Evolutionary conservation across 2,113 vertebrate species (phyloP).

Genomic region (Hippotragus niger): DNA sequence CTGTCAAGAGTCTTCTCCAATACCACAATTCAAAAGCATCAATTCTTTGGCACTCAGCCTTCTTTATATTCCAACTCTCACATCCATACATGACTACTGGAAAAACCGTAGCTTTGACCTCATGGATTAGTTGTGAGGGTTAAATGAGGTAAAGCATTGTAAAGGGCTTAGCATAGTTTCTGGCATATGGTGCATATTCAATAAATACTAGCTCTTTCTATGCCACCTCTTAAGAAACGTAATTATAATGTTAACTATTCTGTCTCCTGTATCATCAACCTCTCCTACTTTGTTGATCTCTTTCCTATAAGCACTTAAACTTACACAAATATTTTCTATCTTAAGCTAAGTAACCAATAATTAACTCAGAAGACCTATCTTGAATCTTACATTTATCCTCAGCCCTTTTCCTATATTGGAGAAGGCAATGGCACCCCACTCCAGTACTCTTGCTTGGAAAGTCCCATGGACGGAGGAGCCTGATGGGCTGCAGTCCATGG

Average conservation of each 20-base stretch:
- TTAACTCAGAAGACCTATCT: neutral
- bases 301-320: neutral
- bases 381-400: neutral
- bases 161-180: neutral
- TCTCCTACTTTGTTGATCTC: neutral
- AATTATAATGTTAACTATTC: neutral
- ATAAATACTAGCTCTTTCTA: neutral
- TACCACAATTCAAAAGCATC: neutral
- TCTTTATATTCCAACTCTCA: neutral
- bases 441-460: too few relatives aligned
- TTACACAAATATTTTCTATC: neutral
- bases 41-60: neutral
- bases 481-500: too few relatives aligned
- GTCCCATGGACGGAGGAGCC: too few relatives aligned
- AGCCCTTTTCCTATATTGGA: neutral
- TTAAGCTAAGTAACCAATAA: neutral
- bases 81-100: neutral
- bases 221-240: neutral
- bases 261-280: neutral
- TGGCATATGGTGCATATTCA: neutral
- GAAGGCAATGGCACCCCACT: too few relatives aligned
- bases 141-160: neutral
- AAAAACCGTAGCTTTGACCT: neutral
- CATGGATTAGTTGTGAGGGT: neutral
- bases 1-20: neutral